Base-by-base conservation (phyloP, 2,888 invertebrate genomes). In the Agrochola circellaris region DNA sequence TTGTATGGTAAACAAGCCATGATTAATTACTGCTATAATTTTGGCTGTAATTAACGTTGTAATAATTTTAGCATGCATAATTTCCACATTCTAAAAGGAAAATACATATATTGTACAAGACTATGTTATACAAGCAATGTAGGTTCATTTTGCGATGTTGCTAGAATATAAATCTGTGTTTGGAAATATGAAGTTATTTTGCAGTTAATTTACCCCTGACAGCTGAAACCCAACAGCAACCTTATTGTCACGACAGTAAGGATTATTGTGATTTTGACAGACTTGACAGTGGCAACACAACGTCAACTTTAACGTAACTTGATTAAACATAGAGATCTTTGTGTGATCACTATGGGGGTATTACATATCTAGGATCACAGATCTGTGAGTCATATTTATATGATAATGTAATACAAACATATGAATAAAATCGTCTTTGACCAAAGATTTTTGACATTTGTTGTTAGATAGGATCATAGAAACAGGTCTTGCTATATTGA, bases 1-100 rank as follows among this genome's bases (percentile, higher is more conserved):
- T 89, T 75, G 70, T 65, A 84, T 76, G 70, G 70, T 76, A 78
- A 88, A 83, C 81, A 86, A 75, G 72, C 75, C 65, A 71, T 84
- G 81, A 88, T 84, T 83, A 87, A 86, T 86, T 77, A 83, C 76
- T 61, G 82, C 67, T 48, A 79, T 79, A 81, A 89, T 87, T 88
- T 83, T 75, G 72, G 54, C 54, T 42, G 20, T 68, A 64, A 67
- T 80, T 75, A 77, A 75, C 64, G 30, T 74, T 69, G 75, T 66
- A n/a, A 62, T 81, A 71, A 81, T 76, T 78, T 72, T 71, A 61
- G 66, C 66, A 78, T 82, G 77, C 66, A 83, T 85, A 79, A 81
- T 79, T 81, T 79, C 48, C 72, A 75, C 23, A 54, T 84, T 75
- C 15, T 72, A 68, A 61, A 42, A 58, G 42, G 70, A 78, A 68